Evolutionary conservation across 2,888 invertebrate species (phyloP).

Genomic region (Stenchaetothrips biformis): DNA sequence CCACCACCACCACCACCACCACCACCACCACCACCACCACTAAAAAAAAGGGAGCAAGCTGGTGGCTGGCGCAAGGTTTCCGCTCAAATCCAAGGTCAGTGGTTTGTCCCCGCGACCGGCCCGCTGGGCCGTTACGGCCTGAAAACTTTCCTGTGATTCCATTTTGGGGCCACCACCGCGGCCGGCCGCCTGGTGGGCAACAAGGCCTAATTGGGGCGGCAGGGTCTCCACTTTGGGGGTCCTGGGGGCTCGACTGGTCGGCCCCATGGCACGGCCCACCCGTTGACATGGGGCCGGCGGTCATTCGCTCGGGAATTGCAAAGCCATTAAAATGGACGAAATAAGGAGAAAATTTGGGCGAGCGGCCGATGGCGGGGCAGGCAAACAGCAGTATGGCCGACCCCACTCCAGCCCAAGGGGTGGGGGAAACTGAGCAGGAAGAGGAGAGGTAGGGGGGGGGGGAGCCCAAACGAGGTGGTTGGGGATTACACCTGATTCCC

Average conservation of each 20-base stretch:
- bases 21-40: no score
- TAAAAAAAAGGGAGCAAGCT: no score
- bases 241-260: constrained; percentile 26
- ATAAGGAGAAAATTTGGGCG: constrained; percentile 16
- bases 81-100: no score
- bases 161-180: no score
- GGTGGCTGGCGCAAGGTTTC: no score
- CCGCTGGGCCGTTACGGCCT: no score
- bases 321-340: constrained; percentile 25
- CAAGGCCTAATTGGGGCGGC: constrained; percentile 1
- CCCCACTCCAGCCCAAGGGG: no score
- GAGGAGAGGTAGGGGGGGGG: background rate
- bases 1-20: no score
- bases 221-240: background rate
- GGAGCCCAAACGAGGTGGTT: constrained; percentile 13
- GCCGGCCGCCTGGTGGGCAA: no score
- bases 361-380: background rate
- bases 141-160: no score
- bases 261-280: constrained; percentile 22
- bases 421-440: no score
- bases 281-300: constrained; percentile 31
- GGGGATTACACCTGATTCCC: constrained; percentile 24
- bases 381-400: background rate
- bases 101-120: no score
- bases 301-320: constrained; percentile 16